These are phyloP conservation scores for Caenorhabditis brenneri DNA, from an alignment of 1,140 invertebrate species.

Conservation along the genomic window DNA sequence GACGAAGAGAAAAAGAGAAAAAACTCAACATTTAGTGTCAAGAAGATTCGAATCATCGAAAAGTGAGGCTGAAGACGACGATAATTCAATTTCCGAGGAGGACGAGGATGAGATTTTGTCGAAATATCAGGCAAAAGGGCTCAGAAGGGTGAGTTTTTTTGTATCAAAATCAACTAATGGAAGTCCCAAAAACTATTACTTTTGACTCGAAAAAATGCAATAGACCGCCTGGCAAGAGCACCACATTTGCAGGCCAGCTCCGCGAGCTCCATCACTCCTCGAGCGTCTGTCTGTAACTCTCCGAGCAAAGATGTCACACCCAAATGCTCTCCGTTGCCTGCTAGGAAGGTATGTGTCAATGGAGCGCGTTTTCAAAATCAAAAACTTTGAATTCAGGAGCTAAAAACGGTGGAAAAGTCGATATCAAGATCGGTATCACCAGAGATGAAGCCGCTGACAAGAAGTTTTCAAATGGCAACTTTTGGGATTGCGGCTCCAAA, in stretches of 20 bases:
- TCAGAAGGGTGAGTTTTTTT: not conserved
- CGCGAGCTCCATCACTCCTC: not conserved
- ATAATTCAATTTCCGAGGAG: conserved; percentile 6
- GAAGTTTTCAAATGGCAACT: conserved; percentile 10
- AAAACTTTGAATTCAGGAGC: not conserved
- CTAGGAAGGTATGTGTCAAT: not conserved
- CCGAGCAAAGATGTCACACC: conserved; percentile 17
- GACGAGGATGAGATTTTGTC: conserved; percentile 10
- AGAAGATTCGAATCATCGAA: not conserved
- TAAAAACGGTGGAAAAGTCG: not conserved
- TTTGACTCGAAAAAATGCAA: too few species aligned
- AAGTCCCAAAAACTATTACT: too few species aligned
- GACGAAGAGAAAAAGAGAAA: not conserved
- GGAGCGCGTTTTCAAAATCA: not conserved
- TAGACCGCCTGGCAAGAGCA: too few species aligned
- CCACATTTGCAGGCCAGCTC: conserved; percentile 16
- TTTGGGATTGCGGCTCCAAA: not conserved
- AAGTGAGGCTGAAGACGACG: not conserved
- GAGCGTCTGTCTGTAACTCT: conserved; percentile 6
- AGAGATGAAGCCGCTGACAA: conserved; percentile 7
- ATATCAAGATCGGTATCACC: not conserved
- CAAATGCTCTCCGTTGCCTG: conserved; percentile 12
- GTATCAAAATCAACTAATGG: not conserved
- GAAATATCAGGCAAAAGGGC: conserved; percentile 1
- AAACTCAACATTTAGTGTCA: not conserved